Percentiles rank a stretch among this genome's conserved stretches.
Evolutionary conservation across 2,797 vertebrate species (phyloP).

Genomic region (Menidia menidia): DNA sequence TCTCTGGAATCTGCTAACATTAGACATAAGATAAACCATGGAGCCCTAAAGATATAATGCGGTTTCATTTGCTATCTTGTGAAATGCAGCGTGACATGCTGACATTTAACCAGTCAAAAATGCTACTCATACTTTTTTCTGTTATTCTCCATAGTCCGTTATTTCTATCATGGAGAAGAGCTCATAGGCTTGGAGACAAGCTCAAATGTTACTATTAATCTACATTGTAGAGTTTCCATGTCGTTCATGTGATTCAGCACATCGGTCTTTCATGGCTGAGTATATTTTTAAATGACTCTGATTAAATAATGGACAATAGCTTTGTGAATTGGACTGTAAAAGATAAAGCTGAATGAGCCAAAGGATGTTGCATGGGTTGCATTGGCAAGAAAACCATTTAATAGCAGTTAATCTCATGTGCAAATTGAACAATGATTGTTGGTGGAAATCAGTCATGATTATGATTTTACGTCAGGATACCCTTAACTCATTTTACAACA

Average conservation of each 20-base stretch:
- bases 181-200: neutral
- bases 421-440: conserved; percentile 3
- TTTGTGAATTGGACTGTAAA: neutral
- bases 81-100: conserved; percentile 5
- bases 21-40: conserved; percentile 27
- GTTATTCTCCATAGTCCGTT: conserved; percentile 6
- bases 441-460: neutral
- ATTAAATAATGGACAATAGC: neutral
- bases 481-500: conserved; percentile 8
- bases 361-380: conserved; percentile 6
- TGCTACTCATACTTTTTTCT: conserved; percentile 17
- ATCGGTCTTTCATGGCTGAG: neutral
- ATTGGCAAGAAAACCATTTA: conserved; percentile 2
- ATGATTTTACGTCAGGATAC: conserved; percentile 6
- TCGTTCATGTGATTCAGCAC: conserved; percentile 25
- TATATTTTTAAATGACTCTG: neutral
- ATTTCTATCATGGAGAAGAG: neutral
- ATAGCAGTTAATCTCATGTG: conserved; percentile 7
- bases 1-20: conserved; percentile 30
- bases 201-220: neutral
- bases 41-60: conserved; percentile 7
- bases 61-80: conserved; percentile 28
- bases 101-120: conserved; percentile 16
- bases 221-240: conserved; percentile 25
- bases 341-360: conserved; percentile 8